These are phyloP conservation scores for Mastigias papua DNA, from an alignment of 30 jellyfish, hydroid and myxozoan genomes.

Conservation along the genomic window DNA sequence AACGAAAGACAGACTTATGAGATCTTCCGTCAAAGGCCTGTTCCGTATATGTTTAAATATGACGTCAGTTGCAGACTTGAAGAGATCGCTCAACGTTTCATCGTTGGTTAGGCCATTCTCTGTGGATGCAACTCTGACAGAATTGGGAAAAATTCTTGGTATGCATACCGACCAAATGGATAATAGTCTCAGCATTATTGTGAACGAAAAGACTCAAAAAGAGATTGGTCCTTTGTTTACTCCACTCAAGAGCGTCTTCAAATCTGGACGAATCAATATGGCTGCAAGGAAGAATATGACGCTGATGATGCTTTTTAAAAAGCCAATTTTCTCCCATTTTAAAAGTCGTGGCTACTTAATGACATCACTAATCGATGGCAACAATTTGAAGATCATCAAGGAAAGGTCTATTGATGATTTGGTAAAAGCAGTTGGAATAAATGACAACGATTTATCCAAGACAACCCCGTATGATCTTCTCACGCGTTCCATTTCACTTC, in stretches of 20 bases:
- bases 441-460: slow-evolving; percentile 15
- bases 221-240: slow-evolving; percentile 6
- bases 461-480: slow-evolving; percentile 30
- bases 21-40: neutral
- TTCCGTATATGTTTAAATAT: slow-evolving; percentile 13
- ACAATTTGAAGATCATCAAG: neutral
- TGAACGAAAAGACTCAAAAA: neutral
- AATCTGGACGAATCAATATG: neutral
- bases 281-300: slow-evolving; percentile 9
- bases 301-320: slow-evolving; percentile 1
- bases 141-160: slow-evolving; percentile 22
- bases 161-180: neutral
- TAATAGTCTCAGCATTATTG: slow-evolving; percentile 3
- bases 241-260: slow-evolving; percentile 41
- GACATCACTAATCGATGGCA: neutral
- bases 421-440: neutral
- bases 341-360: neutral
- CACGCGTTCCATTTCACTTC: slow-evolving; percentile 7
- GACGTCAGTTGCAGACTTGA: neutral
- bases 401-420: slow-evolving; percentile 36
- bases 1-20: neutral
- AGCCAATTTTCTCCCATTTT: slow-evolving; percentile 15
- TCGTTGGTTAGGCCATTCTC: neutral
- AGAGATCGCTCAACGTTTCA: neutral
- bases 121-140: slow-evolving; percentile 3